phyloP scores from a whole-genome alignment of 2,113 vertebrate genomes.

The Protobothrops flavoviridis region DNA sequence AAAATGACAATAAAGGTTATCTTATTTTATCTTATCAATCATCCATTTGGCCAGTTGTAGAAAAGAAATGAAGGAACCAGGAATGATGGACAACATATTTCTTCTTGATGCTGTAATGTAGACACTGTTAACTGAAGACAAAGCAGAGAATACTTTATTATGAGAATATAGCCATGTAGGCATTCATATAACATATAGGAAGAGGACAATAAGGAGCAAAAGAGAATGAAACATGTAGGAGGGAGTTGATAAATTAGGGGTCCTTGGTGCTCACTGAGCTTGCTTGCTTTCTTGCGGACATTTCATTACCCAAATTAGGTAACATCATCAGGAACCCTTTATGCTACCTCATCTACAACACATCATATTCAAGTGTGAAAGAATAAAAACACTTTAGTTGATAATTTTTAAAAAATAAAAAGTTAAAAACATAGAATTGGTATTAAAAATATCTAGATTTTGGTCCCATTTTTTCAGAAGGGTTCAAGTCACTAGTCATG shows the following conservation, averaged over 20 bases:
- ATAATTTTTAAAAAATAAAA: background rate
- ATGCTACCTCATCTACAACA: background rate
- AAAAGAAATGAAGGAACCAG: background rate
- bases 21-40: background rate
- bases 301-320: too few species aligned
- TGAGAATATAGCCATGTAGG: background rate
- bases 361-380: background rate
- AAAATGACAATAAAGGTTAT: too few species aligned
- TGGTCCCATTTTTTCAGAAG: background rate
- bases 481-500: background rate
- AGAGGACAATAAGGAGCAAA: background rate
- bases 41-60: background rate
- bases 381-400: background rate
- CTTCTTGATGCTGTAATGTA: background rate
- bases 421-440: background rate
- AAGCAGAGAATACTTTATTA: background rate
- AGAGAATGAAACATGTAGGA: background rate
- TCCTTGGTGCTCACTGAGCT: too few species aligned
- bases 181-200: background rate
- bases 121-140: background rate
- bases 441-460: background rate
- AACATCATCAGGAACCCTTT: background rate
- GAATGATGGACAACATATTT: background rate
- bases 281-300: too few species aligned
- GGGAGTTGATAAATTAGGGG: background rate